Conservation (phyloP, 1,140 invertebrate genomes). For the Phymastichus coffea region DNA sequence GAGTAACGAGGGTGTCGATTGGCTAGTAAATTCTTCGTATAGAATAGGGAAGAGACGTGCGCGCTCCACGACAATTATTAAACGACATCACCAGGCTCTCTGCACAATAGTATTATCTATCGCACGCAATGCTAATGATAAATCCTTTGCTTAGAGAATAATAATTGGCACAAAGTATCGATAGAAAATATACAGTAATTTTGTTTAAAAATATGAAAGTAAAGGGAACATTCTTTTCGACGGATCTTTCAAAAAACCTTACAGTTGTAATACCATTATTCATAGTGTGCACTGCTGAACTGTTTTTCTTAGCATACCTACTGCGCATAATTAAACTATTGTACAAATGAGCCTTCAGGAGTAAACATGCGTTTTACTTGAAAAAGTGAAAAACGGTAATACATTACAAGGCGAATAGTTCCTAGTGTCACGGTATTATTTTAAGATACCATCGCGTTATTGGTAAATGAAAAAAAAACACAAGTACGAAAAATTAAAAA, state of each 20-base stretch:
- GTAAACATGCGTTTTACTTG: neutral
- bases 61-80: too few relatives aligned
- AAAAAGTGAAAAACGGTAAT: slow-evolving; percentile 20
- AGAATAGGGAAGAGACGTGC: neutral
- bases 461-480: neutral
- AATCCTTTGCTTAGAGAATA: too few relatives aligned
- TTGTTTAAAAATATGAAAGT: too few relatives aligned
- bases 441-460: slow-evolving; percentile 51
- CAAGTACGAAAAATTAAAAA: neutral
- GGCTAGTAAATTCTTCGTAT: neutral
- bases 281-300: too few relatives aligned
- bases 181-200: too few relatives aligned
- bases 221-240: neutral
- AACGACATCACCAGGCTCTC: too few relatives aligned
- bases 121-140: too few relatives aligned
- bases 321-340: neutral
- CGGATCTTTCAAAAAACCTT: neutral
- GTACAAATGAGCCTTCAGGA: neutral
- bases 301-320: neutral
- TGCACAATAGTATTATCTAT: too few relatives aligned
- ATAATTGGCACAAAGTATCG: too few relatives aligned
- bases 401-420: slow-evolving; percentile 51
- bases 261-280: too few relatives aligned
- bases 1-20: too few relatives aligned
- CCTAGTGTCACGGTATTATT: slow-evolving; percentile 56